Percentiles rank a stretch among this genome's conserved stretches.
Conservation (phyloP, 2,888 invertebrate genomes). For the Globia sparganii region DNA sequence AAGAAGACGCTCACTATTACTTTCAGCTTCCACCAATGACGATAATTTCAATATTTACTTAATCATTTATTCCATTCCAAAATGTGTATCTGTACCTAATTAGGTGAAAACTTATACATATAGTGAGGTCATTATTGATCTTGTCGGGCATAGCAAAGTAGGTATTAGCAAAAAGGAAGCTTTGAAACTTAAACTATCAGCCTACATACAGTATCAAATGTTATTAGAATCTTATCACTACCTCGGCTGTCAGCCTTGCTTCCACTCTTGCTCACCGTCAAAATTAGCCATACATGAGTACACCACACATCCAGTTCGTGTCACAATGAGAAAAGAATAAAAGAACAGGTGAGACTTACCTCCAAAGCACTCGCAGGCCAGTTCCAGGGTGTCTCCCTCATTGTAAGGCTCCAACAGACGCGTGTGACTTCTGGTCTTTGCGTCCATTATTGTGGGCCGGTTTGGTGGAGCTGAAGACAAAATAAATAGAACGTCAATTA, state of each 20-base stretch:
- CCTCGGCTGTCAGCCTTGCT: background rate
- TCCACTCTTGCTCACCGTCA: background rate
- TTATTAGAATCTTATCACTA: too few species aligned
- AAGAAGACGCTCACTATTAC: background rate
- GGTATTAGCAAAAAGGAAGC: background rate
- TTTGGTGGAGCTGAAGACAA: constrained; percentile 94
- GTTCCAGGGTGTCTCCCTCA: constrained; percentile 95
- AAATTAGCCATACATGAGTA: background rate
- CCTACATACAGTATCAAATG: background rate
- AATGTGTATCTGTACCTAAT: background rate
- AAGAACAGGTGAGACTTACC: constrained; percentile 85
- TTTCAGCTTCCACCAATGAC: background rate
- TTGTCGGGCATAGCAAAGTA: background rate
- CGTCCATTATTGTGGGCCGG: constrained; percentile 94
- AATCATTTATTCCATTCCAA: background rate
- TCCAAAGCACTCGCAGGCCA: constrained; percentile 95
- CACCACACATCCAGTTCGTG: background rate
- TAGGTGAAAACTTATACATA: background rate
- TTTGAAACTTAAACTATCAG: background rate
- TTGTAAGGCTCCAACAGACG: constrained; percentile 95
- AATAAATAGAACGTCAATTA: background rate
- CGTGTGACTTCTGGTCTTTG: constrained; percentile 93
- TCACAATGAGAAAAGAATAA: background rate
- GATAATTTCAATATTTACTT: background rate
- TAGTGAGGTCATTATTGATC: background rate